A percentile compares a stretch with the other conserved stretches of the same genome.
Conservation (phyloP, 92 coral and sea anemone genomes). For the Chrysogorgia sp. region DNA sequence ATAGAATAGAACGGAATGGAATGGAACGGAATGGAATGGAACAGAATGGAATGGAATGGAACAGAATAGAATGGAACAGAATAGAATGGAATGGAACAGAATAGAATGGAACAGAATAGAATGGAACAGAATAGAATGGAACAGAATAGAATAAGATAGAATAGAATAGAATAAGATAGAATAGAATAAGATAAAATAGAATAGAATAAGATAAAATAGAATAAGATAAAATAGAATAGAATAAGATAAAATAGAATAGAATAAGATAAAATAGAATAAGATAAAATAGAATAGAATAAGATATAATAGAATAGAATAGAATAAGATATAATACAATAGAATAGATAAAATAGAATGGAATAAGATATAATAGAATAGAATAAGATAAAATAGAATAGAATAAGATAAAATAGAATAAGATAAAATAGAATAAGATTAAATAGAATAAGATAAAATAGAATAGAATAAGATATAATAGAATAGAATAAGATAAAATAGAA, state of each 20-base stretch:
- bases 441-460: too few species aligned
- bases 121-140: background rate
- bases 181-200: background rate
- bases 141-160: background rate
- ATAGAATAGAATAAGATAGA: background rate
- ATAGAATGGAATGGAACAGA: background rate
- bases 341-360: too few species aligned
- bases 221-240: background rate
- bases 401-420: too few species aligned
- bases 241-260: background rate
- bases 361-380: too few species aligned
- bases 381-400: too few species aligned
- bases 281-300: conserved; percentile 5
- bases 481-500: too few species aligned
- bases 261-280: background rate
- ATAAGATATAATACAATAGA: too few species aligned
- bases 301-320: too few species aligned
- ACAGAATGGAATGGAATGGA: background rate
- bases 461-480: too few species aligned
- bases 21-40: background rate
- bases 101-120: background rate
- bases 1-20: background rate
- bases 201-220: background rate
- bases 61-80: background rate
- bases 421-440: too few species aligned